Conservation (phyloP, 2,113 vertebrate genomes). For the Forbesichthys papilliferus region DNA sequence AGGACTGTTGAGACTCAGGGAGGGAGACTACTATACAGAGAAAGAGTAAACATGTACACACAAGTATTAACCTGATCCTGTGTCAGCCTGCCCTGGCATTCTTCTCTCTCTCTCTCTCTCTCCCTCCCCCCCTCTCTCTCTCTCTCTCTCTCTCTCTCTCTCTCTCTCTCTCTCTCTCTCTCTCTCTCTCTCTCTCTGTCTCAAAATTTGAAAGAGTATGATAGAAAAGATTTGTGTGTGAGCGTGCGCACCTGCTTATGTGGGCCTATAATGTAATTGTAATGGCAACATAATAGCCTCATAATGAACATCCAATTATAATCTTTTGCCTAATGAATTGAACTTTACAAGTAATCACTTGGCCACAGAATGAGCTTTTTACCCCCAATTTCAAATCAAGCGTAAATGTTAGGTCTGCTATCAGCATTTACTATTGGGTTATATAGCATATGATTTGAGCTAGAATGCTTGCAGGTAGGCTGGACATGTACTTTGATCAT, state of each 20-base stretch:
- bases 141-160: slow-evolving; percentile 28
- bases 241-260: slow-evolving; percentile 18
- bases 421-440: too few relatives aligned
- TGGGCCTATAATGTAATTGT: slow-evolving; percentile 58
- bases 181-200: slow-evolving; percentile 3
- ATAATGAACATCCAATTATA: slow-evolving; percentile 66
- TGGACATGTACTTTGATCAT: too few relatives aligned
- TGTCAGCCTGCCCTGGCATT: slow-evolving; percentile 77
- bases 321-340: slow-evolving; percentile 59
- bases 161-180: slow-evolving; percentile 19
- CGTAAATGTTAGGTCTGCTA: too few relatives aligned
- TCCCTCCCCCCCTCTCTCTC: neutral
- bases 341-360: slow-evolving; percentile 56
- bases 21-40: slow-evolving; percentile 6
- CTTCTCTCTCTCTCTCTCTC: slow-evolving; percentile 38
- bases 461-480: too few relatives aligned
- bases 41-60: slow-evolving; percentile 52
- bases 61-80: slow-evolving; percentile 68
- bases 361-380: slow-evolving; percentile 13
- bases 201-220: neutral
- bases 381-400: too few relatives aligned
- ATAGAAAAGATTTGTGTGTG: neutral
- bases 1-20: neutral
- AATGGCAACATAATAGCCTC: slow-evolving; percentile 57
- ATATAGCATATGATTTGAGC: too few relatives aligned